Evolutionary conservation across 1,140 invertebrate genomes (phyloP).

Genomic region (Scaptomyza pallida): DNA sequence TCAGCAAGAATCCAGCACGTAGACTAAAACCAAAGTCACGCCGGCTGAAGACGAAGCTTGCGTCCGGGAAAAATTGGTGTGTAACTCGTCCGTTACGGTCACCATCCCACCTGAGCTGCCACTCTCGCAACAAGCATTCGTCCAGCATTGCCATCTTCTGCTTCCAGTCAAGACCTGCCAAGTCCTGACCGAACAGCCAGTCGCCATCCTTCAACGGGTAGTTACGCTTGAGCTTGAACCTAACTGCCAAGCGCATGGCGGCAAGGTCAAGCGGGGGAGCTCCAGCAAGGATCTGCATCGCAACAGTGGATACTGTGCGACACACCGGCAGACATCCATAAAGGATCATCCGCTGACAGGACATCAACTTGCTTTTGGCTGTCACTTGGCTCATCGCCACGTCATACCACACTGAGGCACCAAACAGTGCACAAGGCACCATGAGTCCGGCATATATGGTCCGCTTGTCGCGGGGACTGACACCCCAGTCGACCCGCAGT

Average conservation of each 20-base stretch:
- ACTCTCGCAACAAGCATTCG: slow-evolving; percentile 1
- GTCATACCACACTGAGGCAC: no score
- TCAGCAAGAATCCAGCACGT: not conserved
- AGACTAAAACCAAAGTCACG: not conserved
- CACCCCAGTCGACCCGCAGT: slow-evolving; percentile 22
- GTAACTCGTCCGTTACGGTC: not conserved
- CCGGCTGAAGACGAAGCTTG: not conserved
- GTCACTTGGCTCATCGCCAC: no score
- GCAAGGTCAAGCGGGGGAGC: no score
- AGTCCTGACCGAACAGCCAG: no score
- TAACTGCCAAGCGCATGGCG: no score
- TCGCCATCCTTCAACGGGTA: not conserved
- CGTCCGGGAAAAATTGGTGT: not conserved
- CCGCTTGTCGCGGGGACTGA: slow-evolving; percentile 18
- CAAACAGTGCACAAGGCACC: no score
- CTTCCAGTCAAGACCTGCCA: not conserved
- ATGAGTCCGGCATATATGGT: slow-evolving; percentile 14
- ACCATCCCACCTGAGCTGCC: slow-evolving; percentile 2
- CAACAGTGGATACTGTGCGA: no score
- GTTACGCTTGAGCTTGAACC: no score
- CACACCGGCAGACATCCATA: no score
- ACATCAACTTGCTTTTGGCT: no score
- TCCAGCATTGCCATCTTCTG: not conserved
- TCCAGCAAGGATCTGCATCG: no score
- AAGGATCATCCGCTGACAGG: no score